Conservation (phyloP, 2,888 invertebrate species). For the Apamea epomidion region DNA sequence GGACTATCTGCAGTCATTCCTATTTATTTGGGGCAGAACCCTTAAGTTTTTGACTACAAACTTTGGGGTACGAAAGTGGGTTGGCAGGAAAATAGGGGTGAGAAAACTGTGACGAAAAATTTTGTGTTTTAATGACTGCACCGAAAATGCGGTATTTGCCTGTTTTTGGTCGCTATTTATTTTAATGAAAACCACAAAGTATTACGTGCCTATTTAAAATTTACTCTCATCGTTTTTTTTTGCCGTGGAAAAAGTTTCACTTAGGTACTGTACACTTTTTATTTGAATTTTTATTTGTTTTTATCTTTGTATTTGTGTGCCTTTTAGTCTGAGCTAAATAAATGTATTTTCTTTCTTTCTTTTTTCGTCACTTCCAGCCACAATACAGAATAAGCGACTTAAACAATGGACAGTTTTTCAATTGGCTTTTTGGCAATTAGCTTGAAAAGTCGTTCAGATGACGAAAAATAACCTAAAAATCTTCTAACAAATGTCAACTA, state of each 20-base stretch:
- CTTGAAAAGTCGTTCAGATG: not conserved
- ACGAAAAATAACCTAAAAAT: not conserved
- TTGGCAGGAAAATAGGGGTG: conserved; percentile 16
- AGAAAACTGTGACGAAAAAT: conserved; percentile 6
- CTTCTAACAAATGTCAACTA: not conserved
- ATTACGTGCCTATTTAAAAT: not conserved
- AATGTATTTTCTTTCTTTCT: too few relatives aligned
- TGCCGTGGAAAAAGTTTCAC: not conserved
- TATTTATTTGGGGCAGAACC: conserved; percentile 51
- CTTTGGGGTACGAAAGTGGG: conserved; percentile 48
- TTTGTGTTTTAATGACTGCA: not conserved
- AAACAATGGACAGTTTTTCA: not conserved
- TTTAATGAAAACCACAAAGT: not conserved
- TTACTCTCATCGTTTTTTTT: not conserved
- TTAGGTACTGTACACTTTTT: not conserved
- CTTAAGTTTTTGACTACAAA: conserved; percentile 50
- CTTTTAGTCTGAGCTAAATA: too few relatives aligned
- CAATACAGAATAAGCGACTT: too few relatives aligned
- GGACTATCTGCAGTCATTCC: conserved; percentile 48
- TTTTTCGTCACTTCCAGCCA: not conserved
- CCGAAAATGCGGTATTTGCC: not conserved
- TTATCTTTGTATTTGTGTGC: too few relatives aligned
- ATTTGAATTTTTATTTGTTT: too few relatives aligned
- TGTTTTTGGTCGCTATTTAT: not conserved
- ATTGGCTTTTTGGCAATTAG: not conserved